phyloP scores from a whole-genome alignment of 2,797 vertebrate genomes.

The Erethizon dorsatum region DNA sequence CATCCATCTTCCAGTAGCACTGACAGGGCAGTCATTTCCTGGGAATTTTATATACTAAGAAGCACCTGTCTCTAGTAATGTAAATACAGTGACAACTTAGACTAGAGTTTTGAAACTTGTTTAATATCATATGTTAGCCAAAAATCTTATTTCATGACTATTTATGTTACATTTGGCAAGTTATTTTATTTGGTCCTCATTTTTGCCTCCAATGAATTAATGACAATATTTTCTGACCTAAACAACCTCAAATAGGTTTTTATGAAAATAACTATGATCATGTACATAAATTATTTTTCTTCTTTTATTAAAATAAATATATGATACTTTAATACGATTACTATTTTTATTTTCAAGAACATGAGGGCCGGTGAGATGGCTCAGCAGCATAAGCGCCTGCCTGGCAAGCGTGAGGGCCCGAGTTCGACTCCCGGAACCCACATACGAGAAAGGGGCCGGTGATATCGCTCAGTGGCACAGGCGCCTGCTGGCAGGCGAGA shows the following conservation, averaged over 20 bases:
- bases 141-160: slow-evolving; percentile 47
- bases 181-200: slow-evolving; percentile 61
- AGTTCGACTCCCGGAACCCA: too few relatives aligned
- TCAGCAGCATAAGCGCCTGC: too few relatives aligned
- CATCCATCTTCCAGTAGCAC: background rate
- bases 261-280: slow-evolving; percentile 10
- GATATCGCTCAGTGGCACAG: too few relatives aligned
- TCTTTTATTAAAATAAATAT: slow-evolving; percentile 31
- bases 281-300: slow-evolving; percentile 55
- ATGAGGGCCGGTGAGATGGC: background rate
- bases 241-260: slow-evolving; percentile 48
- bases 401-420: too few relatives aligned
- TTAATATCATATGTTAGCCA: background rate
- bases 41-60: background rate
- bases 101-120: background rate
- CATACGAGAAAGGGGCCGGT: too few relatives aligned
- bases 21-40: background rate
- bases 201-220: slow-evolving; percentile 68
- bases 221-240: slow-evolving; percentile 64
- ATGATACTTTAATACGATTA: slow-evolving; percentile 2
- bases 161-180: slow-evolving; percentile 40
- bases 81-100: background rate
- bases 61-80: slow-evolving; percentile 5
- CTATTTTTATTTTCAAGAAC: slow-evolving; percentile 51
- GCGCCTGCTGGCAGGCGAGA: too few relatives aligned